phyloP scores from a whole-genome alignment of 2,888 invertebrate genomes.

The Dione vanillae region DNA sequence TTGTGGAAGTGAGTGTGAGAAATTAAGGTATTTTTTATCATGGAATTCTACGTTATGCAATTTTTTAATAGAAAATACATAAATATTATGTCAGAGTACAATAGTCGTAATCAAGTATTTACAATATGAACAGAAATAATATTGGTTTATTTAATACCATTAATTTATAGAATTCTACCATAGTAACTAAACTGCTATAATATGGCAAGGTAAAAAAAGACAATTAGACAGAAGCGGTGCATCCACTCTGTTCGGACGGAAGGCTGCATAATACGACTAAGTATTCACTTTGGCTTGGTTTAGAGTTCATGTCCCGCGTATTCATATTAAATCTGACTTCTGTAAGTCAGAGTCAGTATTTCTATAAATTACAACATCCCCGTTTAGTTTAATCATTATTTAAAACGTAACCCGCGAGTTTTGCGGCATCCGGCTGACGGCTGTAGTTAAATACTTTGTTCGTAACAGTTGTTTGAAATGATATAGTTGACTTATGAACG shows the following conservation, averaged over 20 bases:
- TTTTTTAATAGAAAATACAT: too few species aligned
- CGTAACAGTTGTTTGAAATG: conserved; percentile 56
- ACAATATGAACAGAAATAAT: not conserved
- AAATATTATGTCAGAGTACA: too few species aligned
- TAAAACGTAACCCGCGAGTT: conserved; percentile 47
- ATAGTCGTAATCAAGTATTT: not conserved
- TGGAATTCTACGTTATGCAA: too few species aligned
- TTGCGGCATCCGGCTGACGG: conserved; percentile 59
- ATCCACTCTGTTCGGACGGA: conserved; percentile 37
- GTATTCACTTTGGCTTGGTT: conserved; percentile 19
- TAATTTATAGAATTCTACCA: conserved; percentile 11
- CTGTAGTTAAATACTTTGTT: conserved; percentile 53
- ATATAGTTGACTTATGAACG: conserved; percentile 56
- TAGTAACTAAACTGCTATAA: not conserved
- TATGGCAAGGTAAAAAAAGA: conserved; percentile 36
- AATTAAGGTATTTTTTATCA: too few species aligned
- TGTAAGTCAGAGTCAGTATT: not conserved
- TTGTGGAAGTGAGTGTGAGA: too few species aligned
- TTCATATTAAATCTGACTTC: conserved; percentile 20
- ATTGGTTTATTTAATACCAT: not conserved
- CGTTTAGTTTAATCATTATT: conserved; percentile 29
- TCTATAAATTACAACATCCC: conserved; percentile 10
- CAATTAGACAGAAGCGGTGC: conserved; percentile 37
- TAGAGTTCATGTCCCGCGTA: conserved; percentile 31
- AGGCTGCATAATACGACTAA: conserved; percentile 27